Evolutionary conservation across 1,140 invertebrate species (phyloP).

Genomic region (Drosophila jambulina): DNA sequence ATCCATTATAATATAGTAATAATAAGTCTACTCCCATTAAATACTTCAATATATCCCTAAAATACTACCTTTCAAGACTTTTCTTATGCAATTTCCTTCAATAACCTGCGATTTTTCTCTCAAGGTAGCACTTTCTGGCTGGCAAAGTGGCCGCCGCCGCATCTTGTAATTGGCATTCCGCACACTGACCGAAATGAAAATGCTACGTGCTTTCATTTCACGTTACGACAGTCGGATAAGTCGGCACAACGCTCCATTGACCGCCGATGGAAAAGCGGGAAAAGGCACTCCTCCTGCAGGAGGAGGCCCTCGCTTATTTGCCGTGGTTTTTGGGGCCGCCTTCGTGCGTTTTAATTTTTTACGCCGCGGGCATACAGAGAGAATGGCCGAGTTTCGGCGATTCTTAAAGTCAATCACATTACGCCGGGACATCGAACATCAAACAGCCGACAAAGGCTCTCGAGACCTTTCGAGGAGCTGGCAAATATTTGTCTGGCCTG

Average conservation of each 20-base stretch:
- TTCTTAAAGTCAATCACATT: slow-evolving; percentile 76
- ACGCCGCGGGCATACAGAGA: slow-evolving; percentile 62
- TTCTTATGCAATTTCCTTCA: background rate
- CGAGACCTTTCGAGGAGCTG: slow-evolving; percentile 47
- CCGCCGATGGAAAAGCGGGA: slow-evolving; percentile 51
- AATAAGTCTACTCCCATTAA: background rate
- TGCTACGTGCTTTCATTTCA: slow-evolving; percentile 82
- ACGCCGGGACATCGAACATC: slow-evolving; percentile 40
- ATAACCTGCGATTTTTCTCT: background rate
- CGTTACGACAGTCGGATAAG: slow-evolving; percentile 68
- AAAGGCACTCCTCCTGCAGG: background rate
- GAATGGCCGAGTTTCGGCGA: slow-evolving; percentile 33
- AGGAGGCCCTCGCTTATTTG: slow-evolving; percentile 55
- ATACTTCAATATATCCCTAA: no score
- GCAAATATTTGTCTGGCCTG: slow-evolving; percentile 46
- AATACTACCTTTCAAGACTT: background rate
- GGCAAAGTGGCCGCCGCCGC: slow-evolving; percentile 52
- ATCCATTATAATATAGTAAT: background rate
- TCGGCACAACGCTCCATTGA: slow-evolving; percentile 76
- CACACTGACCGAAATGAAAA: slow-evolving; percentile 82
- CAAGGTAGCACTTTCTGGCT: background rate
- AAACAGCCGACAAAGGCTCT: slow-evolving; percentile 48
- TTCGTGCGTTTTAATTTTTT: slow-evolving; percentile 69
- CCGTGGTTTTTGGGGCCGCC: slow-evolving; percentile 38
- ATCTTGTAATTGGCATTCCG: slow-evolving; percentile 82